Evolutionary conservation across 1,140 invertebrate genomes (phyloP).

Genomic region (Harlomillsia oculata): DNA sequence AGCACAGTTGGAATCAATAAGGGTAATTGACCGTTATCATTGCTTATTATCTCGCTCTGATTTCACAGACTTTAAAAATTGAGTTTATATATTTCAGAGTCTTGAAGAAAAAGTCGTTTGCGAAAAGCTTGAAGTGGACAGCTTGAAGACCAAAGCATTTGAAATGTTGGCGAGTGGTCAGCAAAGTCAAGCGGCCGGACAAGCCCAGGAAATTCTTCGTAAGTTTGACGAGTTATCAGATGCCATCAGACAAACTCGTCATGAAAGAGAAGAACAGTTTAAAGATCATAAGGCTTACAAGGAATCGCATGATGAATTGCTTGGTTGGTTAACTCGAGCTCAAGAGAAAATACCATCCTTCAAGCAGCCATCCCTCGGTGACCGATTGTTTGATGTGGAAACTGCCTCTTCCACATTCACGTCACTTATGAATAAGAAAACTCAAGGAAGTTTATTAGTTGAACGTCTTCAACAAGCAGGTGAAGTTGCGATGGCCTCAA

Average conservation of each 20-base stretch:
- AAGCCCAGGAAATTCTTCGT: constrained; percentile 73
- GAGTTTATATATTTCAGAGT: constrained; percentile 39
- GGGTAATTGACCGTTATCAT: constrained; percentile 42
- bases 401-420: constrained; percentile 76
- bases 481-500: constrained; percentile 71
- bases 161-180: constrained; percentile 78
- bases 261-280: constrained; percentile 72
- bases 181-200: constrained; percentile 64
- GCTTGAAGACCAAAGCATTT: constrained; percentile 70
- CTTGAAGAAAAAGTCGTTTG: constrained; percentile 79
- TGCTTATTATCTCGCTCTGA: neutral
- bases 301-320: constrained; percentile 77
- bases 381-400: constrained; percentile 71
- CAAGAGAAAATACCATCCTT: constrained; percentile 78
- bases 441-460: constrained; percentile 75
- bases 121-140: constrained; percentile 86
- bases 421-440: constrained; percentile 72
- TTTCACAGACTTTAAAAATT: neutral
- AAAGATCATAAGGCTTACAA: constrained; percentile 78
- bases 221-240: constrained; percentile 64
- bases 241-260: constrained; percentile 59
- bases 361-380: constrained; percentile 70
- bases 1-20: constrained; percentile 71
- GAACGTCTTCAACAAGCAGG: constrained; percentile 77
- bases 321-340: constrained; percentile 70